Conservation (phyloP, 2,113 vertebrate genomes). For the Mesitornis unicolor region DNA sequence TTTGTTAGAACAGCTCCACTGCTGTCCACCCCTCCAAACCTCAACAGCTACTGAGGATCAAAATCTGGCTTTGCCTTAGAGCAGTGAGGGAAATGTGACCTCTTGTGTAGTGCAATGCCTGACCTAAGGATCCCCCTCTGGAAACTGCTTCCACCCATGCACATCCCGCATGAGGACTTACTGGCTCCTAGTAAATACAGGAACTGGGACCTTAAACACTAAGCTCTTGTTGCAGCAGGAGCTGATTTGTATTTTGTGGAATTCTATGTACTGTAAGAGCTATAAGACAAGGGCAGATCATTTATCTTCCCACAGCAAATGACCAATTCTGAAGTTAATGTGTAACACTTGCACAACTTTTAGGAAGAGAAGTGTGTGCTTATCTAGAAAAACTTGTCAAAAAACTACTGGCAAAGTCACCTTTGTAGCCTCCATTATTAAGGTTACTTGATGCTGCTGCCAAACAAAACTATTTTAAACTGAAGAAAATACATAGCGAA, state of each 20-base stretch:
- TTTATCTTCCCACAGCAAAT: neutral
- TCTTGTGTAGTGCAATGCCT: neutral
- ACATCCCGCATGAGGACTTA: neutral
- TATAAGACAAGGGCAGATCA: neutral
- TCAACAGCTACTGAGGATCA: neutral
- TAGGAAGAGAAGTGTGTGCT: neutral
- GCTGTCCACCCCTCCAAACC: neutral
- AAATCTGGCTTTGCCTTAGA: neutral
- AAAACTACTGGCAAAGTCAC: neutral
- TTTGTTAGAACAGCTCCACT: neutral
- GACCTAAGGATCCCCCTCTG: neutral
- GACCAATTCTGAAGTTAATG: neutral
- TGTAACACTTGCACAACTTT: neutral
- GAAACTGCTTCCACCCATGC: neutral
- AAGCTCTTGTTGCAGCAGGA: neutral
- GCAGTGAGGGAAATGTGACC: neutral
- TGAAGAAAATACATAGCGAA: neutral
- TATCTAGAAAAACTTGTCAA: neutral
- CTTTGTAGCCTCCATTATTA: neutral
- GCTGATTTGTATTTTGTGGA: neutral
- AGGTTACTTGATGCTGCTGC: neutral
- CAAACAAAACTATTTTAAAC: neutral
- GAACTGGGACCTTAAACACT: accelerated
- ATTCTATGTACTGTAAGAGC: neutral
- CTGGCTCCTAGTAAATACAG: neutral